A percentile compares a stretch with the other conserved stretches of the same genome.
These are phyloP conservation scores for Tineola bisselliella DNA, from an alignment of 2,888 invertebrate genomes.

Conservation along the genomic window DNA sequence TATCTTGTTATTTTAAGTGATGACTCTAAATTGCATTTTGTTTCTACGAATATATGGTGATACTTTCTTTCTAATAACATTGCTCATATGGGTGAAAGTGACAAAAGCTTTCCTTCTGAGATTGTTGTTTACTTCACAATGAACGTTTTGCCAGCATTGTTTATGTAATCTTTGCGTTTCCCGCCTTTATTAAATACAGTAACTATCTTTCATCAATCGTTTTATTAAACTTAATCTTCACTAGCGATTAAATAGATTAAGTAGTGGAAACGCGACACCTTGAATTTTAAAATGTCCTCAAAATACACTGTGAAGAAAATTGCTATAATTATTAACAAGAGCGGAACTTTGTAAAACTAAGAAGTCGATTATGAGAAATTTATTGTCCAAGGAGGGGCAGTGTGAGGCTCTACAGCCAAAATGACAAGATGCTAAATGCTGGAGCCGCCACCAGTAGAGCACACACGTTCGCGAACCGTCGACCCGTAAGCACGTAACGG, in stretches of 20 bases:
- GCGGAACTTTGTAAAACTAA: conserved; percentile 14
- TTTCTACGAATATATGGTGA: no score
- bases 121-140: no score
- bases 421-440: conserved; percentile 33
- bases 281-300: conserved; percentile 19
- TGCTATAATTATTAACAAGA: not conserved
- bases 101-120: no score
- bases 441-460: conserved; percentile 26
- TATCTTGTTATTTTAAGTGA: no score
- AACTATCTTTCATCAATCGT: no score
- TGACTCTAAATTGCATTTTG: no score
- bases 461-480: conserved; percentile 34
- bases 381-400: conserved; percentile 37
- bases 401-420: conserved; percentile 16
- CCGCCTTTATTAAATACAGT: no score
- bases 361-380: conserved; percentile 38
- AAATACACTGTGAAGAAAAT: conserved; percentile 13
- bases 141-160: no score
- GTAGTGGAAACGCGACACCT: conserved; percentile 23
- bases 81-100: no score
- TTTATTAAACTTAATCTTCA: no score
- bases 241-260: not conserved
- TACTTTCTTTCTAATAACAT: no score
- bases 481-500: conserved; percentile 31
- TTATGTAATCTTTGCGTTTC: no score